These are phyloP conservation scores for Eulemur mongoz DNA, from an alignment of 2,797 vertebrate species.

Conservation along the genomic window DNA sequence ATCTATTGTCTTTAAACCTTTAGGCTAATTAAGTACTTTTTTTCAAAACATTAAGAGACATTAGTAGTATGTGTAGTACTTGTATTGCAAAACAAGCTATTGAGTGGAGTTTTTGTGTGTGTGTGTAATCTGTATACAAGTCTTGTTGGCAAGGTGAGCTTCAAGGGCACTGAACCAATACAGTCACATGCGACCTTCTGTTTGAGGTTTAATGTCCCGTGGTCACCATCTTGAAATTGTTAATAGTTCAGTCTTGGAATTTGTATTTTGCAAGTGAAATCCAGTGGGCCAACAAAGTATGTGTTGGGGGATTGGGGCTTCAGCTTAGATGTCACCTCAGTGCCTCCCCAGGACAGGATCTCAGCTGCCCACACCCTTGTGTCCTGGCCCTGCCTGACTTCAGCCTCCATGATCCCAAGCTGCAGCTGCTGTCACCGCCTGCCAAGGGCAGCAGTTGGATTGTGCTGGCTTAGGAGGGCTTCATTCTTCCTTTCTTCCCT, in stretches of 20 bases:
- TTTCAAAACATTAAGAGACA: background rate
- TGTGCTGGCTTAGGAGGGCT: accelerated
- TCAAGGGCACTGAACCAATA: background rate
- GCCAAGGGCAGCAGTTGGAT: background rate
- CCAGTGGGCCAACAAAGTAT: background rate
- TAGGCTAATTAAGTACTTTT: background rate
- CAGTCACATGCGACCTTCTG: background rate
- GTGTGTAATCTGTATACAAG: background rate
- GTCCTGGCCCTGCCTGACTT: background rate
- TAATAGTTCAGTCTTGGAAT: background rate
- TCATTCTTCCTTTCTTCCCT: background rate
- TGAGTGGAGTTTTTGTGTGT: background rate
- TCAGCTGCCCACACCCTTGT: no score
- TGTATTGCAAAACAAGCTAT: background rate
- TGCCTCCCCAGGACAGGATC: background rate
- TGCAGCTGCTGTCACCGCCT: no score
- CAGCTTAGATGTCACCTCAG: background rate
- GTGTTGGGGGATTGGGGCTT: background rate
- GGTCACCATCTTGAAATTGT: background rate
- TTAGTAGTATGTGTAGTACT: background rate
- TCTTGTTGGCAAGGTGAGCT: background rate
- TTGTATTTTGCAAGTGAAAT: background rate
- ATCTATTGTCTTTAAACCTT: background rate
- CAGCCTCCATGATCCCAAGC: background rate
- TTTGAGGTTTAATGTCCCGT: background rate